phyloP scores from a whole-genome alignment of 2,888 invertebrate species.

The Phortica okadai region DNA sequence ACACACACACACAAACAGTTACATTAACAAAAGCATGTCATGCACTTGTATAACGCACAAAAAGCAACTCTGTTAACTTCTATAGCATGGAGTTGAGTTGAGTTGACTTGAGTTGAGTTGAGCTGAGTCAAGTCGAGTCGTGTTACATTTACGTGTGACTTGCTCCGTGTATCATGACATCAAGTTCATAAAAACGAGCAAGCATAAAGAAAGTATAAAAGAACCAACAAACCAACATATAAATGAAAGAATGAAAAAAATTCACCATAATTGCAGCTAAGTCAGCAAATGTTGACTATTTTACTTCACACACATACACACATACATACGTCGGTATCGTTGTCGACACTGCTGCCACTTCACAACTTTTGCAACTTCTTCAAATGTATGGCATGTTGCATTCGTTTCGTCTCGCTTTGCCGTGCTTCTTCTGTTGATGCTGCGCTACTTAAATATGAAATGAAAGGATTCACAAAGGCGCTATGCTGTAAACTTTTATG shows the following conservation, averaged over 20 bases:
- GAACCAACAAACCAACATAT: neutral
- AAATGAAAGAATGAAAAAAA: conserved; percentile 46
- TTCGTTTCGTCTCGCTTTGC: neutral
- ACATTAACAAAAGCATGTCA: conserved; percentile 8
- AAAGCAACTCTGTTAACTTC: neutral
- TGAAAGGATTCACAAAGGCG: conserved; percentile 58
- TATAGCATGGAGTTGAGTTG: neutral
- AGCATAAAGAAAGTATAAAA: neutral
- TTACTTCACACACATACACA: neutral
- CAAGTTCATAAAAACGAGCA: conserved; percentile 24
- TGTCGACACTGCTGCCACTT: neutral
- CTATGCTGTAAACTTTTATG: conserved; percentile 46
- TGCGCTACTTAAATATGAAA: conserved; percentile 50
- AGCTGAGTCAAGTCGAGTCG: conserved; percentile 2
- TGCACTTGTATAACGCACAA: neutral
- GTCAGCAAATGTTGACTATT: conserved; percentile 60
- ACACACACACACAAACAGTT: neutral
- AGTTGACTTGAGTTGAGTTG: neutral
- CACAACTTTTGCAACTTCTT: conserved; percentile 18
- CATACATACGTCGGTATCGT: neutral
- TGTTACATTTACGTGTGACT: conserved; percentile 25
- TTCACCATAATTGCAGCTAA: conserved; percentile 62
- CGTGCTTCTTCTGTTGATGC: neutral
- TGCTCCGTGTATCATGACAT: conserved; percentile 17
- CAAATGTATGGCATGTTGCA: conserved; percentile 5